Evolutionary conservation across 2,888 invertebrate species (phyloP).

Genomic region (Nasonovia ribisnigri): DNA sequence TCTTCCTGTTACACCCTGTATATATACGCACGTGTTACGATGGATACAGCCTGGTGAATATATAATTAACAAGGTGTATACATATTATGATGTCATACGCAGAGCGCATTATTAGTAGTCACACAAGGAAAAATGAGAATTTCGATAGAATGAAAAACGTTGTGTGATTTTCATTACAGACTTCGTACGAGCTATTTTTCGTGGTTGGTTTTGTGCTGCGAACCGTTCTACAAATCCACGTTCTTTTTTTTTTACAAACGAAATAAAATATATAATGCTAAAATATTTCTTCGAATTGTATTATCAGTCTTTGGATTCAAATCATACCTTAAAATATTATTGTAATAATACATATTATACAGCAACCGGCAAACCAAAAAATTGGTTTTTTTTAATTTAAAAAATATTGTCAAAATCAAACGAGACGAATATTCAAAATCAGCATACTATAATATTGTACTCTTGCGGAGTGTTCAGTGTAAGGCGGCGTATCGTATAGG

Average conservation of each 20-base stretch:
- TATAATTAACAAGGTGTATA: background rate
- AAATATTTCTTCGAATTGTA: background rate
- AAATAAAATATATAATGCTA: background rate
- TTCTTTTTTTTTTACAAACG: background rate
- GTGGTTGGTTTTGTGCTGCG: background rate
- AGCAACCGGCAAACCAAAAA: too few relatives aligned
- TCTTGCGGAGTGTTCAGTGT: background rate
- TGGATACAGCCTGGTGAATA: background rate
- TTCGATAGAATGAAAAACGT: background rate
- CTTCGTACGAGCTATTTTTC: background rate
- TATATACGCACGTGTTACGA: background rate
- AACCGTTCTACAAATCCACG: background rate
- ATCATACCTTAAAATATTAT: background rate
- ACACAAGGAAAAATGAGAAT: background rate
- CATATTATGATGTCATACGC: background rate
- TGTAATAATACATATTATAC: too few relatives aligned
- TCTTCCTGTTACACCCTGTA: background rate
- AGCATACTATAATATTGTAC: too few relatives aligned
- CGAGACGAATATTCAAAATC: too few relatives aligned
- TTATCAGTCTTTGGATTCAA: background rate
- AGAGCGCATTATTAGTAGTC: background rate
- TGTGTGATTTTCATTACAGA: background rate
- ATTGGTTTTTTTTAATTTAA: background rate
- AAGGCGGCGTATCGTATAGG: background rate
- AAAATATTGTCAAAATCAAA: too few relatives aligned